Base-by-base conservation (phyloP, 2,888 invertebrate species). In the Parnassius glacialis region DNA sequence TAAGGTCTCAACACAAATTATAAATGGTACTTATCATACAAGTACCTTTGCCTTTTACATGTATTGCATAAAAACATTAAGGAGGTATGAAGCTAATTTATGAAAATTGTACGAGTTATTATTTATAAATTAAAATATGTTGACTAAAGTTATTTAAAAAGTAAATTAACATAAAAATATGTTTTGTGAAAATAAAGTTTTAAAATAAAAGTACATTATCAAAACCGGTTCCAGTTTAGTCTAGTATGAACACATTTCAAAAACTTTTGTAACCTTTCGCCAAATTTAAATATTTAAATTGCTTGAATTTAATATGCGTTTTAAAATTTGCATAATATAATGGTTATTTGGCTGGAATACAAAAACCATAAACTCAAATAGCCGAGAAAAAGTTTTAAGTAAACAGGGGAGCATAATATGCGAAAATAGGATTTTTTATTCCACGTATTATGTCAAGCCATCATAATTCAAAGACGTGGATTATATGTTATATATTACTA, bases 261-360 rank as follows among this genome's bases (percentile, higher is more conserved):
- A 59, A 48, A 25, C 48, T 47, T n/a, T 16, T 10, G 16, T 16
- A 54, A 54, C 12, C 25, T 54, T 60, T 20, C 43, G 48, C 16
- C 20, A 9, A 56, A 61, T 56, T 61, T 61, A 57, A 57, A 61
- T 61, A 57, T 57, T 61, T 42, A 57, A 61, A 57, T 61, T 61
- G 13, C 47, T 56, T 47, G 41, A 61, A 57, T 57, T 52, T 56
- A 57, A 61, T 57, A 57, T 47, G 57, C 47, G 42, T 61, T 61
- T 61, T 57, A 47, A 41, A 56, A 61, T 56, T 61, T 52, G 56
- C 56, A 61, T 57, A 52, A 48, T 48, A 16, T 41, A 52, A 61
- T 20, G 47, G 57, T 52, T 61, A 61, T 57, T 57, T 41, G 57
- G 56, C 52, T 61, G 52, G 57, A 56, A 52, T 57, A 47, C 57